phyloP scores from a whole-genome alignment of 2,113 vertebrate species.

The Xenopus borealis region DNA sequence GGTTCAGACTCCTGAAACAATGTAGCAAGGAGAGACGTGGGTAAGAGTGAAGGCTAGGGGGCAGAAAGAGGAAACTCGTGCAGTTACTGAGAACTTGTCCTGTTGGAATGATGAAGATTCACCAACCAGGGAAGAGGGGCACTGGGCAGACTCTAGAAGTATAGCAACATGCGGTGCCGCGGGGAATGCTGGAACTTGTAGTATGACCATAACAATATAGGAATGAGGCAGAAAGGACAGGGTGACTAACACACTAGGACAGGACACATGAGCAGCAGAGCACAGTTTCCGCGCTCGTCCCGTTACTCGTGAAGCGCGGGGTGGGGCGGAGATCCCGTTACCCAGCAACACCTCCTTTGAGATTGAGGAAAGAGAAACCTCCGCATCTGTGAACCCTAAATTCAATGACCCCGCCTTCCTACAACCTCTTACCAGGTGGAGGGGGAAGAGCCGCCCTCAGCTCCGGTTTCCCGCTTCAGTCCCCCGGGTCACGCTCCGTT shows the following conservation, averaged over 20 bases:
- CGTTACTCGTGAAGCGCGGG: slow-evolving; percentile 10
- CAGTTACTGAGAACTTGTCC: too few species aligned
- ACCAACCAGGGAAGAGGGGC: too few species aligned
- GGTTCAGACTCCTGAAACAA: too few species aligned
- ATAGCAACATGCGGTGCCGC: too few species aligned
- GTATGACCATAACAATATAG: too few species aligned
- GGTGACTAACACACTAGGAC: not conserved
- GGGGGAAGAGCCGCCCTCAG: slow-evolving; percentile 53
- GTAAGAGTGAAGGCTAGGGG: too few species aligned
- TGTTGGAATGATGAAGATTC: too few species aligned
- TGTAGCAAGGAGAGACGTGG: too few species aligned
- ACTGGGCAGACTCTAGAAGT: too few species aligned
- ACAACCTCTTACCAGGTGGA: slow-evolving; percentile 59
- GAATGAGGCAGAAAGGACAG: not conserved
- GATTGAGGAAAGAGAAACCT: slow-evolving; percentile 51
- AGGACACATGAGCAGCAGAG: not conserved
- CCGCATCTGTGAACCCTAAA: too few species aligned
- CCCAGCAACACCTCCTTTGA: slow-evolving; percentile 50
- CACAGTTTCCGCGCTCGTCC: not conserved
- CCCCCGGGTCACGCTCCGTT: slow-evolving; percentile 60
- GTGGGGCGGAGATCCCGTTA: slow-evolving; percentile 48
- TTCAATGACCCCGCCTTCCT: slow-evolving; percentile 22
- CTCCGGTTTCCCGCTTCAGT: slow-evolving; percentile 53
- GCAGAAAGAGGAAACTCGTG: too few species aligned
- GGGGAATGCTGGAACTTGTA: too few species aligned